Percentiles rank a stretch among this genome's conserved stretches.
These are phyloP conservation scores for Microchirus variegatus DNA, from an alignment of 2,797 vertebrate genomes.

Conservation along the genomic window DNA sequence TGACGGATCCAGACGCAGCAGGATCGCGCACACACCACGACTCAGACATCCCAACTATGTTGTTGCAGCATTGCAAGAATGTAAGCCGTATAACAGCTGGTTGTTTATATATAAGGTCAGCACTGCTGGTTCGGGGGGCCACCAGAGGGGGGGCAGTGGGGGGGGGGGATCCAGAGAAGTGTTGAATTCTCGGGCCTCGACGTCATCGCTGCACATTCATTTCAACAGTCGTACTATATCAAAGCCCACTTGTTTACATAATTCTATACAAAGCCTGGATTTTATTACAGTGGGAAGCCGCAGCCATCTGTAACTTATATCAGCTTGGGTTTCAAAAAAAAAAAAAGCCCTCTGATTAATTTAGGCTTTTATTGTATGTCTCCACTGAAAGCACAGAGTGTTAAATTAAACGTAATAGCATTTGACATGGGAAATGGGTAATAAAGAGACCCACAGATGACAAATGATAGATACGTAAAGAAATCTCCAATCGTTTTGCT, in stretches of 20 bases:
- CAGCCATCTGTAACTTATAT: slow-evolving; percentile 77
- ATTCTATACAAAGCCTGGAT: slow-evolving; percentile 66
- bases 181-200: slow-evolving; percentile 62
- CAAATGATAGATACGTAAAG: slow-evolving; percentile 72
- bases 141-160: slow-evolving; percentile 42
- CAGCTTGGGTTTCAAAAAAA: slow-evolving; percentile 62
- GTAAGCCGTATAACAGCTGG: slow-evolving; percentile 50
- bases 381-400: slow-evolving; percentile 52
- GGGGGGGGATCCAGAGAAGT: slow-evolving; percentile 62
- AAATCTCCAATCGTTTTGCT: slow-evolving; percentile 64
- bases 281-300: slow-evolving; percentile 66
- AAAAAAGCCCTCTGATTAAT: slow-evolving; percentile 69
- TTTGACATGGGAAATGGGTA: slow-evolving; percentile 74
- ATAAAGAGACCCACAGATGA: slow-evolving; percentile 65
- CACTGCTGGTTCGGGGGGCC: slow-evolving; percentile 57
- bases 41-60: slow-evolving; percentile 70
- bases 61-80: slow-evolving; percentile 66
- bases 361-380: slow-evolving; percentile 69
- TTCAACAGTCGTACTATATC: slow-evolving; percentile 63
- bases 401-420: slow-evolving; percentile 66
- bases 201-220: slow-evolving; percentile 60
- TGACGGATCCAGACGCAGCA: slow-evolving; percentile 10
- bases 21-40: slow-evolving; percentile 26
- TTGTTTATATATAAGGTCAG: slow-evolving; percentile 69
- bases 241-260: slow-evolving; percentile 73